Evolutionary conservation across 92 coral and sea anemone genomes (phyloP).

Genomic region (Hydrozoanthus gracilis): DNA sequence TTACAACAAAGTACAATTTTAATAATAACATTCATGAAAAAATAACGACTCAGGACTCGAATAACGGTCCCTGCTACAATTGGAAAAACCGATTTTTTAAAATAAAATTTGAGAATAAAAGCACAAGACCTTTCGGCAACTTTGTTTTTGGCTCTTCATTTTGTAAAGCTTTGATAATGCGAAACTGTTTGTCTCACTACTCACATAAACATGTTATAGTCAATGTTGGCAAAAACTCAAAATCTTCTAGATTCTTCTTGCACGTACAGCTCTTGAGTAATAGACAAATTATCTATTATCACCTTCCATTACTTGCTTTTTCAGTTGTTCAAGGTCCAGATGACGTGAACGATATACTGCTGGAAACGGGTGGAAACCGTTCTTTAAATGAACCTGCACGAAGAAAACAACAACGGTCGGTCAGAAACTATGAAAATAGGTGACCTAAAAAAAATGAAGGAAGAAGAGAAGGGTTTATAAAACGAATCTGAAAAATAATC

Average conservation of each 20-base stretch:
- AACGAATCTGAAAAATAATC: no score
- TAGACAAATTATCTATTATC: neutral
- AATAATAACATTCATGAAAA: neutral
- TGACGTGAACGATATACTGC: conserved; percentile 75
- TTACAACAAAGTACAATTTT: no score
- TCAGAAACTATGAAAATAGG: neutral
- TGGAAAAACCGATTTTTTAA: no score
- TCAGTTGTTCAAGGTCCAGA: conserved; percentile 76
- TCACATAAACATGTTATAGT: no score
- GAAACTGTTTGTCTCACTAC: no score
- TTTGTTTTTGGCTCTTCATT: no score
- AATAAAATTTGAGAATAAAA: no score
- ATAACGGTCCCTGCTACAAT: no score
- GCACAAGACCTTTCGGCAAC: no score
- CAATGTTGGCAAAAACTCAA: neutral
- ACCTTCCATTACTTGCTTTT: conserved; percentile 56
- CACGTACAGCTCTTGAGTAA: neutral
- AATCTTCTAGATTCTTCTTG: neutral
- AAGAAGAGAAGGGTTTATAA: no score
- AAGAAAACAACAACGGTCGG: neutral
- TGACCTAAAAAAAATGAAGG: no score
- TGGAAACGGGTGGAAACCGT: conserved; percentile 79
- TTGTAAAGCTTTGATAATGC: no score
- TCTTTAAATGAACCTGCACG: conserved; percentile 54
- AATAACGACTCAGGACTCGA: neutral